Evolutionary conservation across 2,797 vertebrate species (phyloP).

Genomic region (Siniperca scherzeri): DNA sequence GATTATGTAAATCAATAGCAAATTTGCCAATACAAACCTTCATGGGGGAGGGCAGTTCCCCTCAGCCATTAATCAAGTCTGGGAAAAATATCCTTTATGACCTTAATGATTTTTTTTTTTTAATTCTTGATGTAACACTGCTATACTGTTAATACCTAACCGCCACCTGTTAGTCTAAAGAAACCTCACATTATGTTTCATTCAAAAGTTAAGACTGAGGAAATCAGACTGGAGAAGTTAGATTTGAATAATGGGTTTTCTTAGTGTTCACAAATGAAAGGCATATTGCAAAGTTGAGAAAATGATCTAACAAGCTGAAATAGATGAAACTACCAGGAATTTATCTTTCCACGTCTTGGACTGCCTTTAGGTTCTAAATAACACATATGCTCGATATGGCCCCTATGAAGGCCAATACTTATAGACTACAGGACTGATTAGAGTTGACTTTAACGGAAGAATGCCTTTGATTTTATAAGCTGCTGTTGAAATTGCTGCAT

Average conservation of each 20-base stretch:
- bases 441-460: conserved; percentile 53
- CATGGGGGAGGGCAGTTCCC: conserved; percentile 13
- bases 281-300: not conserved
- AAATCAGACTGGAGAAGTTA: conserved; percentile 4
- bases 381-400: conserved; percentile 19
- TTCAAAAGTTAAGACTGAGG: not conserved
- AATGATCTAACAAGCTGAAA: not conserved
- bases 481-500: conserved; percentile 46
- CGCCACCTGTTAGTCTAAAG: conserved; percentile 22
- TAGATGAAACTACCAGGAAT: not conserved
- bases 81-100: conserved; percentile 34
- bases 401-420: conserved; percentile 4
- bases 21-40: conserved; percentile 40
- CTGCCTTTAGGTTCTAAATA: not conserved
- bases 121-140: conserved; percentile 19
- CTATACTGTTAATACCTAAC: conserved; percentile 11
- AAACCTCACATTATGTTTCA: not conserved
- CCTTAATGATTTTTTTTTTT: conserved; percentile 27
- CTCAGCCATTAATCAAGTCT: conserved; percentile 26
- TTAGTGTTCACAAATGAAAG: not conserved
- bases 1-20: conserved; percentile 59
- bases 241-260: not conserved
- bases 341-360: not conserved
- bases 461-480: conserved; percentile 46
- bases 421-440: conserved; percentile 43